These are phyloP conservation scores for Osedax fenrisi DNA, from an alignment of 2,888 invertebrate genomes.

Conservation along the genomic window DNA sequence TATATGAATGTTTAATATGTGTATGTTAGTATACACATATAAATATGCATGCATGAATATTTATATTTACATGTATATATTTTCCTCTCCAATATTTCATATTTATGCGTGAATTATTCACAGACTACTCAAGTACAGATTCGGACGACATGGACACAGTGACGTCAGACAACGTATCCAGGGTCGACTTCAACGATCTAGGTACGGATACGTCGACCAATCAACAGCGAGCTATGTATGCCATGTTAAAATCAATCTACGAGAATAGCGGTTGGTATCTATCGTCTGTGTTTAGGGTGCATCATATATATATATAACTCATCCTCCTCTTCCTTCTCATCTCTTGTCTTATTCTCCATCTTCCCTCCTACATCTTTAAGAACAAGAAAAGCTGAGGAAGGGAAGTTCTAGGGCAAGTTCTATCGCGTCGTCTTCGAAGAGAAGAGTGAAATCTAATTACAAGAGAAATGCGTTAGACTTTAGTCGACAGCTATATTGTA, in stretches of 20 bases:
- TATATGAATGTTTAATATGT: no score
- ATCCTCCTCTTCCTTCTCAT: no score
- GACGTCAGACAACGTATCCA: not conserved
- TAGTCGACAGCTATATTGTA: no score
- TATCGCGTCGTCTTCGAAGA: not conserved
- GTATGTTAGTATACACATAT: no score
- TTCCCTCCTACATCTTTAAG: no score
- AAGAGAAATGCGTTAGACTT: not conserved
- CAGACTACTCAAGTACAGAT: not conserved
- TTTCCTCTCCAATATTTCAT: not conserved
- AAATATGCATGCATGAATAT: no score
- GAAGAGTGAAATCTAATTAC: not conserved
- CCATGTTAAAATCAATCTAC: not conserved
- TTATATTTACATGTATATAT: not conserved
- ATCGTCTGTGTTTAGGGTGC: no score
- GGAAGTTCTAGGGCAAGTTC: not conserved
- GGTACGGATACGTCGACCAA: not conserved
- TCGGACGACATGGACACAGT: not conserved
- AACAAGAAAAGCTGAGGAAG: not conserved
- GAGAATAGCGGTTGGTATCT: not conserved
- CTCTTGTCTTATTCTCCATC: no score
- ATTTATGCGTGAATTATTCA: no score
- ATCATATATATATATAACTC: no score
- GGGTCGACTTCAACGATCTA: not conserved
- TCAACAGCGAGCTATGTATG: not conserved